Evolutionary conservation across 2,888 invertebrate genomes (phyloP), one percentile per base, ranked within the genome.

Genomic region (Noctua comes): DNA sequence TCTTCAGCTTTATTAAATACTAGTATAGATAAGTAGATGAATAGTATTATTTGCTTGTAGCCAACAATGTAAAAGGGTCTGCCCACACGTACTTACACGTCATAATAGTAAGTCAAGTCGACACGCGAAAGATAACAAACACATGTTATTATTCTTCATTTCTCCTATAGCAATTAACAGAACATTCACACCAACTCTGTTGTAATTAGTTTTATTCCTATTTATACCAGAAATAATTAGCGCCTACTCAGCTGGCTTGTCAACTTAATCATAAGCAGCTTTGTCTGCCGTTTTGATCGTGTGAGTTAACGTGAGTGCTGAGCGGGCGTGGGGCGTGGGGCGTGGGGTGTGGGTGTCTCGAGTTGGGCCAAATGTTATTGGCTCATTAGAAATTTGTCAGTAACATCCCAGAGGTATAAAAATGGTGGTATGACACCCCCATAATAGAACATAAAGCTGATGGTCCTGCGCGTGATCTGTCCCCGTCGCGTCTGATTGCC

Each of bases 161-260:
- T 51, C 76, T 43, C 27, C 18, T 43, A 36, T 59, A 51, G 27
- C 76, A 76, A 80, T 80, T 59, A 82, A 76, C 31, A 76, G 82
- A 48, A 66, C 76, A 24, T 82, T 76, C 65, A 82, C 73, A 27
- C 51, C 27, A n/a, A 66, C 51, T 46, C 21, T 46, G 59, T 24
- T 59, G 36, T 48, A 48, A 54, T 79, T 27, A 43, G 27, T 62
- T 59, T 46, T 59, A 59, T 66, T 57, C 11, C 11, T 43, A 48
- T 68, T 27, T 5, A n/a, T 1, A 18, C 18, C 11, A 27, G 40
- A 48, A 54, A 46, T 48, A 27, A 64, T 66, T n/a, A 59, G 40
- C 21, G 27, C 46, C 48, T 24, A 21, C 21, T 62, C 11, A 21
- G 21, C 21, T 24, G 10, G 21, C 21, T 72, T 51, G 0, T 51